Evolutionary conservation across 2,888 invertebrate genomes (phyloP).

Genomic region (Mactromeris polynyma): DNA sequence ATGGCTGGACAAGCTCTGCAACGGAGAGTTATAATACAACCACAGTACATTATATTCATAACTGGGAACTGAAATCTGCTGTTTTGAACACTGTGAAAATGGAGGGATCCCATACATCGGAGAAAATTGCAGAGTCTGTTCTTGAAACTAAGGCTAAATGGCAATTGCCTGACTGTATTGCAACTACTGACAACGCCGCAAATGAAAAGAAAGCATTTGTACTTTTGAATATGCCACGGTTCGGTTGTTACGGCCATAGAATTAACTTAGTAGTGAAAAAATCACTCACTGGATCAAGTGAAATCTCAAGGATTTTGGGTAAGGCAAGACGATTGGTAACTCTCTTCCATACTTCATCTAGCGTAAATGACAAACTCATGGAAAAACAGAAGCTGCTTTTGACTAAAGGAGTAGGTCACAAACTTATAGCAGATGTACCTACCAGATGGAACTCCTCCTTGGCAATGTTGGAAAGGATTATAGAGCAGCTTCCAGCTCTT

Average conservation of each 20-base stretch:
- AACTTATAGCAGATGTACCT: neutral
- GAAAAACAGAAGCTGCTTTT: neutral
- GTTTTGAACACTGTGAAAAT: conserved; percentile 35
- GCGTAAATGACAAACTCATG: neutral
- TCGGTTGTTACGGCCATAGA: conserved; percentile 57
- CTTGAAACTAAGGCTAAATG: conserved; percentile 27
- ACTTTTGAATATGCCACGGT: conserved; percentile 47
- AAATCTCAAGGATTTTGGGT: neutral
- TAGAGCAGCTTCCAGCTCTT: neutral
- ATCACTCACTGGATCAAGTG: neutral
- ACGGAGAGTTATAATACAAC: conserved; percentile 39
- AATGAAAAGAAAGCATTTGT: conserved; percentile 61
- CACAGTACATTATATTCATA: conserved; percentile 43
- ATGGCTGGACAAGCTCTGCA: conserved; percentile 44
- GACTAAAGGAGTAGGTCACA: neutral
- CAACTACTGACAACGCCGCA: conserved; percentile 58
- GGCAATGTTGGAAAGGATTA: neutral
- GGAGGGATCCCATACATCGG: conserved; percentile 44
- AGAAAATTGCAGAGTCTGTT: conserved; percentile 33
- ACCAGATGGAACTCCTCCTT: neutral
- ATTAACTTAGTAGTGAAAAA: conserved; percentile 53
- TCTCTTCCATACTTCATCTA: neutral
- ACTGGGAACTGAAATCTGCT: conserved; percentile 41
- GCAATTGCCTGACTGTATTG: neutral
- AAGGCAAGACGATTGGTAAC: neutral